These are phyloP conservation scores for Pinctada fucata DNA, from an alignment of 2,888 invertebrate species.

Conservation along the genomic window DNA sequence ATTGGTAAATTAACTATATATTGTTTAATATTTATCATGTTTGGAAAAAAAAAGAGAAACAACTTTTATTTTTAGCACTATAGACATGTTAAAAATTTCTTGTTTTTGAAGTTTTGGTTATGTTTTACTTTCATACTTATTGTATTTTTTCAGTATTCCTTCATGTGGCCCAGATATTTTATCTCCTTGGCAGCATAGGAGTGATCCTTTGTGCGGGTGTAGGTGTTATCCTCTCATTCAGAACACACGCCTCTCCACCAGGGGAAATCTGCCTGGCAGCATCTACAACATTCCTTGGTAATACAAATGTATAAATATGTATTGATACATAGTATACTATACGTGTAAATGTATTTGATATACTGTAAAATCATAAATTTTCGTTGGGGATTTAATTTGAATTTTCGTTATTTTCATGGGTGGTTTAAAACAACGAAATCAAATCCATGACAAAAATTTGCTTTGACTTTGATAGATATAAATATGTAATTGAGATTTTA, in stretches of 20 bases:
- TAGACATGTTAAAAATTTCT: no score
- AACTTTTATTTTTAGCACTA: no score
- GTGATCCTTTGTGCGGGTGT: conserved; percentile 48
- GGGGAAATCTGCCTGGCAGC: conserved; percentile 61
- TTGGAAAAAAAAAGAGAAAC: no score
- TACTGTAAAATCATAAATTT: no score
- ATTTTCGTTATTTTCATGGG: neutral
- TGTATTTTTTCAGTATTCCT: conserved; percentile 43
- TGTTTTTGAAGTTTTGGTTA: no score
- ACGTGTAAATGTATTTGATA: neutral
- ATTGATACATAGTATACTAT: neutral
- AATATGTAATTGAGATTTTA: no score
- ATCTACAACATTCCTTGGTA: conserved; percentile 54
- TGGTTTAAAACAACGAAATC: no score
- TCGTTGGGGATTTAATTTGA: no score
- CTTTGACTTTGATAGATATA: no score
- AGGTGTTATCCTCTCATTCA: conserved; percentile 50
- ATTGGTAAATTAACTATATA: neutral
- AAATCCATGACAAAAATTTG: no score
- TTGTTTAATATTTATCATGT: neutral
- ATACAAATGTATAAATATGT: neutral
- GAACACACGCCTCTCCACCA: conserved; percentile 55
- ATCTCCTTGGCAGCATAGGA: conserved; percentile 46
- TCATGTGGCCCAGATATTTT: conserved; percentile 49
- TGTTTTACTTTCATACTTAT: neutral